These are phyloP conservation scores for Drosophila buzzatii DNA, from an alignment of 2,888 invertebrate species.

Conservation along the genomic window DNA sequence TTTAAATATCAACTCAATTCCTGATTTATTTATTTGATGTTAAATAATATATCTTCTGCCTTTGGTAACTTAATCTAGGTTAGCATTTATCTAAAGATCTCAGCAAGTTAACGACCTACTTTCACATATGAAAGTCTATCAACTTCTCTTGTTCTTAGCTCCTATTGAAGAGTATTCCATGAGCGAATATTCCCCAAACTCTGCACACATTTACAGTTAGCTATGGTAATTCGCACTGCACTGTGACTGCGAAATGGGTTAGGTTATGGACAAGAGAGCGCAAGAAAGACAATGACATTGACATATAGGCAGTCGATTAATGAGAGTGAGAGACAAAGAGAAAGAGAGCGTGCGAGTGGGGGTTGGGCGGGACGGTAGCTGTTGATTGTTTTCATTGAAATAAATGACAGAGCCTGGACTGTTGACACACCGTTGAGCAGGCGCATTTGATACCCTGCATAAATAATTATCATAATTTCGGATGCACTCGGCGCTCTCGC, in stretches of 20 bases:
- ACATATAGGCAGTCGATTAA: conserved; percentile 72
- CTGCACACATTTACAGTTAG: conserved; percentile 56
- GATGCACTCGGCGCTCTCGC: conserved; percentile 52
- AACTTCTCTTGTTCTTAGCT: fast-evolving
- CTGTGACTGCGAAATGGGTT: conserved; percentile 61
- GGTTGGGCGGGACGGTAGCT: background rate
- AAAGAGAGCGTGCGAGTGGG: conserved; percentile 23
- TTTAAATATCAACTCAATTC: background rate
- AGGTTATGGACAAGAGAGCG: conserved; percentile 49
- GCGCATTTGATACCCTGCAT: conserved; percentile 73
- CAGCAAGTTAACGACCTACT: background rate
- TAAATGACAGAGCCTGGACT: conserved; percentile 71
- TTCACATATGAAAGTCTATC: background rate
- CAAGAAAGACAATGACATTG: conserved; percentile 66
- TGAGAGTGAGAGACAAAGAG: conserved; percentile 41
- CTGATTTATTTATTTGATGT: background rate
- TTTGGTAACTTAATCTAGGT: background rate
- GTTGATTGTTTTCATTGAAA: conserved; percentile 79
- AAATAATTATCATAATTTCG: conserved; percentile 73
- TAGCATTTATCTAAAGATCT: background rate
- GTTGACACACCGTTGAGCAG: conserved; percentile 70
- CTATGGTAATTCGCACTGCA: conserved; percentile 40
- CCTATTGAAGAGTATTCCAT: conserved; percentile 7
- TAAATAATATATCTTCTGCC: background rate
- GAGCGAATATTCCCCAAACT: background rate